phyloP scores from a whole-genome alignment of 2,113 vertebrate genomes.

The Hylia prasina region DNA sequence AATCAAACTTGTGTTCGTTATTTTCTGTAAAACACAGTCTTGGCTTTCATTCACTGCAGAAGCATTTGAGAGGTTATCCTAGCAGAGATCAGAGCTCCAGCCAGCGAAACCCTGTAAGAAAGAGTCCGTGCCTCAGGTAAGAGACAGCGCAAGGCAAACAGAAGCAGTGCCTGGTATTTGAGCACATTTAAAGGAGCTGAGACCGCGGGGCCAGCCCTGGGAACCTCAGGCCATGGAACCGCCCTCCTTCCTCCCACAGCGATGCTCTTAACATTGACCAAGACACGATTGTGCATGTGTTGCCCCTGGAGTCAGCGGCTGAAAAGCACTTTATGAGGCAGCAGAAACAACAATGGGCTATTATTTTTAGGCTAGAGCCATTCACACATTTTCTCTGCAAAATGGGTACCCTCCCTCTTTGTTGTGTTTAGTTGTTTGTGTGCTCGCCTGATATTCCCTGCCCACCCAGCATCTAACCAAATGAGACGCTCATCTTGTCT shows the following conservation, averaged over 20 bases:
- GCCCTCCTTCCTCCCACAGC: neutral
- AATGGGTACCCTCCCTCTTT: neutral
- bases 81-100: neutral
- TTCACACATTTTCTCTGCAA: neutral
- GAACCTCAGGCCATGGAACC: neutral
- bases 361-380: conserved; percentile 14
- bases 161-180: neutral
- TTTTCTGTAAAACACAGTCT: neutral
- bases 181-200: neutral
- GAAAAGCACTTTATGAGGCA: neutral
- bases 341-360: neutral
- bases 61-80: neutral
- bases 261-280: neutral
- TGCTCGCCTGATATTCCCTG: neutral
- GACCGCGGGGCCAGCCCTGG: neutral
- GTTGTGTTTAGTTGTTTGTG: neutral
- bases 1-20: neutral
- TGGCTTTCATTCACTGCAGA: neutral
- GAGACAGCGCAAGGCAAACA: neutral
- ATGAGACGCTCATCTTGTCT: neutral
- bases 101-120: neutral
- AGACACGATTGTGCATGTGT: neutral
- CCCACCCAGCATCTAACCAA: neutral
- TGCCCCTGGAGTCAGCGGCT: neutral
- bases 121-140: neutral